phyloP scores from a whole-genome alignment of 2,888 invertebrate genomes.

The Brassicogethes aeneus region DNA sequence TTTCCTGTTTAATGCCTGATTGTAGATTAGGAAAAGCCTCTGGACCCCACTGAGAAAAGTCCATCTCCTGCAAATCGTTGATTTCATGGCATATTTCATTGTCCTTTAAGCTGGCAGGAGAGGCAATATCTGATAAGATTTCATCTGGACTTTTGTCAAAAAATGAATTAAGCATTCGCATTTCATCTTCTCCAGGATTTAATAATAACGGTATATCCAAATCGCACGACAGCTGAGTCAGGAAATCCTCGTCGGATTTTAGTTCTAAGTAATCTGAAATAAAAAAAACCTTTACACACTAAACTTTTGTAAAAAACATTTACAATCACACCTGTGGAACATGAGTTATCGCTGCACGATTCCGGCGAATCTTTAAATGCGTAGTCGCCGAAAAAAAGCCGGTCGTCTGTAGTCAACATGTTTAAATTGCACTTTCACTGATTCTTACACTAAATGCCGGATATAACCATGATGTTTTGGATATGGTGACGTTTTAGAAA shows the following conservation, averaged over 20 bases:
- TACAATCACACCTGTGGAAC: slow-evolving; percentile 30
- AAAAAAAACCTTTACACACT: too few relatives aligned
- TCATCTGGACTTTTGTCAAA: slow-evolving; percentile 35
- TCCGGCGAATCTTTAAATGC: slow-evolving; percentile 34
- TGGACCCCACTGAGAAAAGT: slow-evolving; percentile 22
- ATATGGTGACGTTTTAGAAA: slow-evolving; percentile 1
- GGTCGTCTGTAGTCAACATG: slow-evolving; percentile 33
- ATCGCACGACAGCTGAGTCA: slow-evolving; percentile 34
- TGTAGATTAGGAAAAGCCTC: slow-evolving; percentile 24
- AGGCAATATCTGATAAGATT: slow-evolving; percentile 32
- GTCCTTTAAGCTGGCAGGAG: slow-evolving; percentile 5
- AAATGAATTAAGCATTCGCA: slow-evolving; percentile 32
- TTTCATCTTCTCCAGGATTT: slow-evolving; percentile 33
- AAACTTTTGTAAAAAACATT: too few relatives aligned
- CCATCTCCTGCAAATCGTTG: slow-evolving; percentile 20
- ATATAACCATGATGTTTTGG: not conserved
- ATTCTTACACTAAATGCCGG: not conserved
- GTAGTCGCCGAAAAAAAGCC: slow-evolving; percentile 26
- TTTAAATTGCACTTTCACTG: slow-evolving; percentile 3
- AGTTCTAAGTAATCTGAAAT: slow-evolving; percentile 29
- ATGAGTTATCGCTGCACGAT: slow-evolving; percentile 31
- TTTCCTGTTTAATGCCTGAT: too few relatives aligned
- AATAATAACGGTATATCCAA: slow-evolving; percentile 37
- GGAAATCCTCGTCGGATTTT: slow-evolving; percentile 35
- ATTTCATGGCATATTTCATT: slow-evolving; percentile 14